Evolutionary conservation across 2,113 vertebrate species (phyloP).

Genomic region (Mobula hypostoma): DNA sequence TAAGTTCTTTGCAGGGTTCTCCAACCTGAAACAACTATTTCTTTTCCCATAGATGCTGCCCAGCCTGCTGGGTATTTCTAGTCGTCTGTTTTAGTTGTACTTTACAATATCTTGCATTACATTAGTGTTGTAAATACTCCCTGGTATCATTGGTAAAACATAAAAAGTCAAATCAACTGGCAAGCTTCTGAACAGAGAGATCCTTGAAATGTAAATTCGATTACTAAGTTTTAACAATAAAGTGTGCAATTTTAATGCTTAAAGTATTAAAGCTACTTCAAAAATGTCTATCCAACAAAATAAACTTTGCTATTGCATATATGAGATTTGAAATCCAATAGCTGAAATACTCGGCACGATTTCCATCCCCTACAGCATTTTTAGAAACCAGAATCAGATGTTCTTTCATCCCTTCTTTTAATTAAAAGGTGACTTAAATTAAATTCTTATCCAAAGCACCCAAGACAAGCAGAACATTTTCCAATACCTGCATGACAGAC

Average conservation of each 20-base stretch:
- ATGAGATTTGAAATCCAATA: not conserved
- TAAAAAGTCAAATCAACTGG: not conserved
- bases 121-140: not conserved
- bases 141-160: not conserved
- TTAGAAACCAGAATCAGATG: constrained; percentile 13
- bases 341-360: not conserved
- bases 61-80: too few species aligned
- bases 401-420: not conserved
- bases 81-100: not conserved
- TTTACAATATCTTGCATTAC: not conserved
- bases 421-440: not conserved
- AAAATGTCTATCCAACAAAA: not conserved
- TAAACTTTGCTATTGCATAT: not conserved
- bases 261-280: not conserved
- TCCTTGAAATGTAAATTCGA: not conserved
- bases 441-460: not conserved
- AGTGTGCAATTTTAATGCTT: not conserved
- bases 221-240: not conserved
- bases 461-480: not conserved
- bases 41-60: too few species aligned
- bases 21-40: too few species aligned
- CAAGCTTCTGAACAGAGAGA: not conserved
- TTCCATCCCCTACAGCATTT: constrained; percentile 13
- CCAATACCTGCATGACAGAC: not conserved
- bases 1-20: too few species aligned